Evolutionary conservation across 2,888 invertebrate genomes (phyloP).

Genomic region (Chaetogeoica ovagalla): DNA sequence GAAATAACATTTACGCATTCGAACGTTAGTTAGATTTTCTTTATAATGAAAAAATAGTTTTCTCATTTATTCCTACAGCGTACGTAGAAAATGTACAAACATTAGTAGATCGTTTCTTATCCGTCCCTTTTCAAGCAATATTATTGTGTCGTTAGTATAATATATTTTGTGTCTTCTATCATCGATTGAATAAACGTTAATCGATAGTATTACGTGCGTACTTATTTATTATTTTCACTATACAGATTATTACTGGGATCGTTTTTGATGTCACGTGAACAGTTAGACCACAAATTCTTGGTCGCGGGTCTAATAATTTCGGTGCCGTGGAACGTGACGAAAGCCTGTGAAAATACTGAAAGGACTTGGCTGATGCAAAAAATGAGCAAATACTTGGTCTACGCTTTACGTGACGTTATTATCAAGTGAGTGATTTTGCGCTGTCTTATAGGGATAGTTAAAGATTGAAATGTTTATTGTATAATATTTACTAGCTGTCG

Average conservation of each 20-base stretch:
- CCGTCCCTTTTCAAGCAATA: too few species aligned
- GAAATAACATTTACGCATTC: too few species aligned
- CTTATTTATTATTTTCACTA: too few species aligned
- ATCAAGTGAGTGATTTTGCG: constrained; percentile 58
- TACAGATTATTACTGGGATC: constrained; percentile 70
- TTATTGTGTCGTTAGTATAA: background rate
- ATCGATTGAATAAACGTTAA: background rate
- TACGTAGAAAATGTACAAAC: too few species aligned
- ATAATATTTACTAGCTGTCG: too few species aligned
- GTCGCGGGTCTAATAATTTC: constrained; percentile 77
- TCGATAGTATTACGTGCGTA: too few species aligned
- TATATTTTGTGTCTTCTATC: background rate
- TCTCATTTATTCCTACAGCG: too few species aligned
- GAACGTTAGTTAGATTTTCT: too few species aligned
- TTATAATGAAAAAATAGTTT: too few species aligned
- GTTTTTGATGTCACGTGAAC: constrained; percentile 71
- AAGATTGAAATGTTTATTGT: too few species aligned
- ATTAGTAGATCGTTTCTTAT: too few species aligned
- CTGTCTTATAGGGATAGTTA: background rate
- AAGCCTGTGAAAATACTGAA: constrained; percentile 72
- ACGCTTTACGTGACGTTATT: constrained; percentile 61
- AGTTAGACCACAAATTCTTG: constrained; percentile 61
- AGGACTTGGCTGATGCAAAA: constrained; percentile 73
- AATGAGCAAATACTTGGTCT: constrained; percentile 74
- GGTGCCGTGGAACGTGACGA: constrained; percentile 78